Percentiles rank a stretch among this genome's conserved stretches.
phyloP scores from a whole-genome alignment of 1,140 invertebrate species.

The Drosophila azteca region DNA sequence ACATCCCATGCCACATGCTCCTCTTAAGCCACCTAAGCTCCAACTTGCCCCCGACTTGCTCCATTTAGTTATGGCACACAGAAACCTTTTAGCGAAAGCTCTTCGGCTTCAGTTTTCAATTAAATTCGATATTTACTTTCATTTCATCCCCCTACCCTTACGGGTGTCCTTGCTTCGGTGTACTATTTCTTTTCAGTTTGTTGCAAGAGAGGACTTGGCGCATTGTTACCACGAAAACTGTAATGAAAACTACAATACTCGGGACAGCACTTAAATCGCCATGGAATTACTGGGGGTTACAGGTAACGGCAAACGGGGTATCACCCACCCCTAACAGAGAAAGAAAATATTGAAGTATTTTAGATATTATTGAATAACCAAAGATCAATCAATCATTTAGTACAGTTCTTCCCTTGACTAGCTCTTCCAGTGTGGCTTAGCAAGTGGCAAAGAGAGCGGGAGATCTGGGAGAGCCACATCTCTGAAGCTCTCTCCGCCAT shows the following conservation, averaged over 20 bases:
- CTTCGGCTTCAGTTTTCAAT: conserved; percentile 38
- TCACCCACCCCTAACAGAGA: no score
- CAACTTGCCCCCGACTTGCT: no score
- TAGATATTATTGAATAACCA: no score
- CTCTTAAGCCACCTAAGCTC: conserved; percentile 4
- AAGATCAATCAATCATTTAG: no score
- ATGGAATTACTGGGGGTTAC: conserved; percentile 51
- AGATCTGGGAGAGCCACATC: no score
- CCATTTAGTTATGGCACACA: not conserved
- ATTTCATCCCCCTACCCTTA: conserved; percentile 48
- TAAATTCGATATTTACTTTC: conserved; percentile 43
- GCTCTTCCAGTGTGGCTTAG: no score
- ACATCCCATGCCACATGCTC: no score
- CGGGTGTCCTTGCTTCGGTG: conserved; percentile 30
- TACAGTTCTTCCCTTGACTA: no score
- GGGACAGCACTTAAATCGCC: conserved; percentile 49
- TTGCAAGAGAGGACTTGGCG: conserved; percentile 10
- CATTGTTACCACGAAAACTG: conserved; percentile 45
- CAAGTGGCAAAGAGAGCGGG: no score
- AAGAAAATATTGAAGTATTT: no score
- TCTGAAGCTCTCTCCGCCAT: no score
- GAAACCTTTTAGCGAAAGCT: not conserved
- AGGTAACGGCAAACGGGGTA: not conserved
- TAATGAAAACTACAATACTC: conserved; percentile 36
- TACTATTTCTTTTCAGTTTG: conserved; percentile 22